Conservation (phyloP, 2,888 invertebrate genomes). For the Poecilus cupreus region DNA sequence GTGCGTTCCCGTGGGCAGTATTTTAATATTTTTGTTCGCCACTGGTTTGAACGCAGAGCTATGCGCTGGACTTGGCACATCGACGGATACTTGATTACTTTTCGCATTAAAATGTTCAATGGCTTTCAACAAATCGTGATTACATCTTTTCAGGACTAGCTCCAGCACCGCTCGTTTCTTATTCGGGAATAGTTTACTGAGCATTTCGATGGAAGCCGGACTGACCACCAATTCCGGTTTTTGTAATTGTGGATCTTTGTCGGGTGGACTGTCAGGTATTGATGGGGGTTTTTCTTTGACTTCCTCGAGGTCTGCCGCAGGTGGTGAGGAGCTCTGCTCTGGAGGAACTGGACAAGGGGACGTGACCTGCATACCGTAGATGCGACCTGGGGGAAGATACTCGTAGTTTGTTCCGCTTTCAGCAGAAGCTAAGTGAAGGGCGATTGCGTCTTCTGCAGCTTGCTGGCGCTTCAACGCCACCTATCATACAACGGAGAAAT, state of each 20-base stretch:
- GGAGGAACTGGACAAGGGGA: slow-evolving; percentile 77
- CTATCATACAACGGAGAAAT: slow-evolving; percentile 72
- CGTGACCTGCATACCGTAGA: slow-evolving; percentile 91
- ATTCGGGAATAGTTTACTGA: slow-evolving; percentile 91
- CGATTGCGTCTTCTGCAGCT: slow-evolving; percentile 97
- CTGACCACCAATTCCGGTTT: slow-evolving; percentile 74
- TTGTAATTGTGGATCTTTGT: slow-evolving; percentile 61
- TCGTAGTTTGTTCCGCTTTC: slow-evolving; percentile 84
- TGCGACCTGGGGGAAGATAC: slow-evolving; percentile 90
- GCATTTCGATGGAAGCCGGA: slow-evolving; percentile 86
- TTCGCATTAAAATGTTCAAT: slow-evolving; percentile 86
- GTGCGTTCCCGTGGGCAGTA: slow-evolving; percentile 61
- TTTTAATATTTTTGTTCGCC: slow-evolving; percentile 60
- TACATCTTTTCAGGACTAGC: slow-evolving; percentile 92
- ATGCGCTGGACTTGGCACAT: slow-evolving; percentile 64
- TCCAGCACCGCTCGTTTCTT: slow-evolving; percentile 92
- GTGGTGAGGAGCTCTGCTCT: slow-evolving; percentile 47
- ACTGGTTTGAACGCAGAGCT: slow-evolving; percentile 71
- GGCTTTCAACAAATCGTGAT: slow-evolving; percentile 91
- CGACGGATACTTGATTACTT: slow-evolving; percentile 60
- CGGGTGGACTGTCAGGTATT: slow-evolving; percentile 60
- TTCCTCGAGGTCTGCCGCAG: slow-evolving; percentile 61
- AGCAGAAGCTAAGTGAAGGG: slow-evolving; percentile 91
- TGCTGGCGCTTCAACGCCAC: slow-evolving; percentile 97
- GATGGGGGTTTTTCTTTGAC: slow-evolving; percentile 53